These are phyloP conservation scores for Istiophorus platypterus DNA, from an alignment of 2,113 vertebrate species.

Conservation along the genomic window DNA sequence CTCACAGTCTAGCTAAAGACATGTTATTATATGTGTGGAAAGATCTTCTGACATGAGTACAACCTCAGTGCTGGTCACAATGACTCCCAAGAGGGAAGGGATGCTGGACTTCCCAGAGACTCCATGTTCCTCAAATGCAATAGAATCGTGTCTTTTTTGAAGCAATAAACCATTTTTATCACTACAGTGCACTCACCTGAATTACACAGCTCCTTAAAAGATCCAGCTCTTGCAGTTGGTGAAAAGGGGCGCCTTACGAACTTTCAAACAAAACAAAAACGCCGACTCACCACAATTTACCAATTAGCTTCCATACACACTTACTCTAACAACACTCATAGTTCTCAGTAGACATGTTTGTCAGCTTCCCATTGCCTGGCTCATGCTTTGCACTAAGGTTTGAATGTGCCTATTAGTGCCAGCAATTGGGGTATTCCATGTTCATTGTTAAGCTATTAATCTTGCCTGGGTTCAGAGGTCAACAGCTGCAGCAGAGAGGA, in stretches of 20 bases:
- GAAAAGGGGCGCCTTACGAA: no score
- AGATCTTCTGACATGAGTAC: constrained; percentile 19
- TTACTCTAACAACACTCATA: neutral
- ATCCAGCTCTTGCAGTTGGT: constrained; percentile 11
- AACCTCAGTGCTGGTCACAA: constrained; percentile 27
- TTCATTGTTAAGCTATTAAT: constrained; percentile 61
- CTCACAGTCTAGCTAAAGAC: constrained; percentile 52
- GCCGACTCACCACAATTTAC: constrained; percentile 2
- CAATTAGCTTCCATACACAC: constrained; percentile 22
- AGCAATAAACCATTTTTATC: neutral
- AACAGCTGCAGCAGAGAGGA: constrained; percentile 79
- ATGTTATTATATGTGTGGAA: constrained; percentile 51
- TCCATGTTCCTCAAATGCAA: constrained; percentile 26
- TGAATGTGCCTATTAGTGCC: constrained; percentile 24
- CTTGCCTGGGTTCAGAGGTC: constrained; percentile 71
- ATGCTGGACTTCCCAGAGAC: constrained; percentile 44
- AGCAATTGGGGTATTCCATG: constrained; percentile 10
- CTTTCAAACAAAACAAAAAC: constrained; percentile 12
- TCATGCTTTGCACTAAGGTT: constrained; percentile 17
- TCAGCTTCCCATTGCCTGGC: constrained; percentile 28
- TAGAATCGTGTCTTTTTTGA: constrained; percentile 13
- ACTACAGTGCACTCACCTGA: neutral
- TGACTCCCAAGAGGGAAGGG: constrained; percentile 39
- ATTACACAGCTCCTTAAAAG: constrained; percentile 28
- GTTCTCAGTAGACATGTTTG: constrained; percentile 17